Base-by-base conservation (phyloP, 1,140 invertebrate genomes). In the Pantala flavescens region DNA sequence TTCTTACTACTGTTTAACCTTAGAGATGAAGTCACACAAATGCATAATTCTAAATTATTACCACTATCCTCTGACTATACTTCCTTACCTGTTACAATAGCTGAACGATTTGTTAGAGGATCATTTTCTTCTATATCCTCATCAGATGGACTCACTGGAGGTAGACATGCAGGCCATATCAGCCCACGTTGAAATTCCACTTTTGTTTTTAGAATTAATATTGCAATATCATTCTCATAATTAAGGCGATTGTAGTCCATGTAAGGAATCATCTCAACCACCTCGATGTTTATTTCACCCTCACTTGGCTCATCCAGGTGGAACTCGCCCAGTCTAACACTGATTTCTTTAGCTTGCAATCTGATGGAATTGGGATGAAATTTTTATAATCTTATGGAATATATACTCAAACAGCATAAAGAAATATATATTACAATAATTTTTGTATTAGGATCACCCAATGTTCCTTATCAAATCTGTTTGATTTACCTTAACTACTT, bases 111-210 rank as follows among this genome's bases (percentile, higher is more conserved):
- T 21, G 49, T 63, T 7, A 63, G 49, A 7, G 49, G 49, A 21
- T 63, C 49, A 63, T 63, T 63, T 63, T 63, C 49, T 63, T 63
- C 49, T 19, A 63, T 16, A 3, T 63, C 49, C 19, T 87, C 87
- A 78, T 88, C 88, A 23, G 83, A 81, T 70, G 85, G 80, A 42
- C 86, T 87, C 0, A 85, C 75, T 0, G 90, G 89, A 11, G 94
- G 93, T 23, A 95, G 83, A 80, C 94, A 96, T 70, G 95, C 89
- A 0, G 92, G 93, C 87, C 92, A 91, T 24, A 95, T 91, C 78
- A 93, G 92, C 49, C 49, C 49, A 1, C 86, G 87, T 76, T 90
- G 90, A 79, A 93, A 94, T 2, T 86, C 83, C 0, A 91, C 90
- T 0, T 89, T 83, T 16, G 86, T 82, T 55, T 88, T 84, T 7